Percentiles rank a stretch among this genome's conserved stretches.
These are phyloP conservation scores for Drosophila parabipectinata DNA, from an alignment of 1,140 invertebrate species.

Conservation along the genomic window DNA sequence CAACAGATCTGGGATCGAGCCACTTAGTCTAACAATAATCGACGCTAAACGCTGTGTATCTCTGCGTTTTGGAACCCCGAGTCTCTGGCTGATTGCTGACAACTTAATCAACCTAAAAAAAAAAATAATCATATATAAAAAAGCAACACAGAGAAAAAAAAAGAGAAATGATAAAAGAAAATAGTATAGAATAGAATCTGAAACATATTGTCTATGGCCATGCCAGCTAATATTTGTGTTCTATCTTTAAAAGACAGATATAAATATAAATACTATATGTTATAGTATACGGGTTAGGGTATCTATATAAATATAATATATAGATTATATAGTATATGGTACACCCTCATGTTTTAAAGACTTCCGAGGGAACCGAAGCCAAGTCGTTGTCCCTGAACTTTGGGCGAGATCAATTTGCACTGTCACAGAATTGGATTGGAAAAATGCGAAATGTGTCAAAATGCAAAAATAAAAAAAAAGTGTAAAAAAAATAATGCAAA, in stretches of 20 bases:
- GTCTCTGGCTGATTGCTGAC: constrained; percentile 67
- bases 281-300: too few species aligned
- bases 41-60: constrained; percentile 62
- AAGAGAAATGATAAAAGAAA: constrained; percentile 21
- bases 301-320: too few species aligned
- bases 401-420: constrained; percentile 73
- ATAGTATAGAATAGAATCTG: not conserved
- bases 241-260: too few species aligned
- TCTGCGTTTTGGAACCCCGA: constrained; percentile 32
- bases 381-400: constrained; percentile 66
- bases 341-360: not conserved
- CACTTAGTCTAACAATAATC: constrained; percentile 53
- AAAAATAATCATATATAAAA: constrained; percentile 3
- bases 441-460: constrained; percentile 65
- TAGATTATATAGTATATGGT: too few species aligned
- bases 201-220: constrained; percentile 10
- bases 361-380: constrained; percentile 1
- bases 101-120: constrained; percentile 69
- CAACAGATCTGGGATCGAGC: constrained; percentile 38
- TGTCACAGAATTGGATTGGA: constrained; percentile 60
- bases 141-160: constrained; percentile 29
- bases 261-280: too few species aligned
- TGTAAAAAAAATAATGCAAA: not conserved
- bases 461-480: constrained; percentile 5
- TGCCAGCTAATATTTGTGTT: constrained; percentile 24